phyloP scores from a whole-genome alignment of 2,797 vertebrate genomes.

The Rhynchotus rufescens region DNA sequence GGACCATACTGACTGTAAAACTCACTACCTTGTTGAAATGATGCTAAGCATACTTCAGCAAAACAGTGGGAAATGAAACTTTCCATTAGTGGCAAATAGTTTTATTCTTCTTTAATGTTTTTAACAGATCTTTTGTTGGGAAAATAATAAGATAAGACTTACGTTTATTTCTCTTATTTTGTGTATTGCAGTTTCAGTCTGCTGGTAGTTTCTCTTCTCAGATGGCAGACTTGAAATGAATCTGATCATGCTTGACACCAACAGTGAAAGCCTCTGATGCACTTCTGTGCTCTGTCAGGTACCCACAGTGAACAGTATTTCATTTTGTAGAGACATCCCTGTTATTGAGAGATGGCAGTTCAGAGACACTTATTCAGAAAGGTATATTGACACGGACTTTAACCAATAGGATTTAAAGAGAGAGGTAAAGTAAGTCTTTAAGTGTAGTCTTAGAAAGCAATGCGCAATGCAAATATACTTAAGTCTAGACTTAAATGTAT shows the following conservation, averaged over 20 bases:
- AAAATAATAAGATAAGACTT: background rate
- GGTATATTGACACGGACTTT: background rate
- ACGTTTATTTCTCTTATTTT: background rate
- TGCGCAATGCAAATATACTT: background rate
- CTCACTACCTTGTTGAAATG: background rate
- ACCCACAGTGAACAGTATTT: background rate
- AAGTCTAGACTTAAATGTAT: background rate
- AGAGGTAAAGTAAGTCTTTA: constrained; percentile 29
- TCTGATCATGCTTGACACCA: background rate
- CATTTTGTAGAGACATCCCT: background rate
- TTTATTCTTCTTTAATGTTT: constrained; percentile 10
- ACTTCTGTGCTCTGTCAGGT: background rate
- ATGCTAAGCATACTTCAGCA: background rate
- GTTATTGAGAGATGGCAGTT: background rate
- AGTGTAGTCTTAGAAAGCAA: background rate
- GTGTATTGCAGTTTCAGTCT: background rate
- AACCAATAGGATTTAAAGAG: constrained; percentile 22
- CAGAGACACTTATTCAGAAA: background rate
- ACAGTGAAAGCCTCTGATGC: background rate
- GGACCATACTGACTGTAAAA: background rate
- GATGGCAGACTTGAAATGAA: background rate
- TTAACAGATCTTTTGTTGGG: background rate
- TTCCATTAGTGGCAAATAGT: background rate
- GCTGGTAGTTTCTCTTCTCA: background rate
- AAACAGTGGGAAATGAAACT: background rate